phyloP scores from a whole-genome alignment of 2,113 vertebrate genomes.

The Hymenochirus boettgeri region DNA sequence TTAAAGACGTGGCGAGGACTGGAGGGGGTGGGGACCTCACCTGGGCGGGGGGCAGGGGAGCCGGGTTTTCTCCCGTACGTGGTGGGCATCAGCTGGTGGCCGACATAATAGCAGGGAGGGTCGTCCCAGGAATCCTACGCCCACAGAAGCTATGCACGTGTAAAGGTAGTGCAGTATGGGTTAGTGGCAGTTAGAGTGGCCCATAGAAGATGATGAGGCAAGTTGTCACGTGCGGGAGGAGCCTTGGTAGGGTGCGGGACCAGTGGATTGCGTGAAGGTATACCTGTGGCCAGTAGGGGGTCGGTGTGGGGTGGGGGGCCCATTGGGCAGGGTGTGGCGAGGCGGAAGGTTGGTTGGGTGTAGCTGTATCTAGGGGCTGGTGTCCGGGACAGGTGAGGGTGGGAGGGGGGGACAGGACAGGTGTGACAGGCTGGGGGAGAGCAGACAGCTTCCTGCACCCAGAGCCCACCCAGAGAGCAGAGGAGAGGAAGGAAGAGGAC shows the following conservation, averaged over 20 bases:
- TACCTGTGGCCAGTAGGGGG: constrained; percentile 24
- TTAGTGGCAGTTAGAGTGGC: constrained; percentile 66
- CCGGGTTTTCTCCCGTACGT: too few species aligned
- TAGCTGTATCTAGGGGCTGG: constrained; percentile 44
- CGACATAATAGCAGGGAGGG: too few species aligned
- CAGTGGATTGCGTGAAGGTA: constrained; percentile 36
- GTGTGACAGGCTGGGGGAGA: constrained; percentile 31
- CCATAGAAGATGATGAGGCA: constrained; percentile 62
- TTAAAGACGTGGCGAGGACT: too few species aligned
- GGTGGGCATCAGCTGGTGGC: too few species aligned
- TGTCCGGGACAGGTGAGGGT: constrained; percentile 30
- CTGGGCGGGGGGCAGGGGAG: too few species aligned
- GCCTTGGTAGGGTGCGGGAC: constrained; percentile 49
- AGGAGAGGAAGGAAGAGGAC: too few species aligned
- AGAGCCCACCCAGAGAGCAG: constrained; percentile 60
- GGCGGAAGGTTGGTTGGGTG: constrained; percentile 61
- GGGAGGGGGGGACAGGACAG: constrained; percentile 33
- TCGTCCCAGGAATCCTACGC: too few species aligned
- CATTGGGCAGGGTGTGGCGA: too few species aligned
- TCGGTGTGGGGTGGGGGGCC: constrained; percentile 41
- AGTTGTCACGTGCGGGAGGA: constrained; percentile 51
- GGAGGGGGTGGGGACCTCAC: too few species aligned
- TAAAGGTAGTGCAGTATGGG: too few species aligned
- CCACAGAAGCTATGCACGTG: too few species aligned
- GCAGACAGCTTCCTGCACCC: constrained; percentile 45